Evolutionary conservation across 2,113 vertebrate genomes (phyloP), one percentile per base, ranked within the genome.

Genomic region (Ceratotherium simum): DNA sequence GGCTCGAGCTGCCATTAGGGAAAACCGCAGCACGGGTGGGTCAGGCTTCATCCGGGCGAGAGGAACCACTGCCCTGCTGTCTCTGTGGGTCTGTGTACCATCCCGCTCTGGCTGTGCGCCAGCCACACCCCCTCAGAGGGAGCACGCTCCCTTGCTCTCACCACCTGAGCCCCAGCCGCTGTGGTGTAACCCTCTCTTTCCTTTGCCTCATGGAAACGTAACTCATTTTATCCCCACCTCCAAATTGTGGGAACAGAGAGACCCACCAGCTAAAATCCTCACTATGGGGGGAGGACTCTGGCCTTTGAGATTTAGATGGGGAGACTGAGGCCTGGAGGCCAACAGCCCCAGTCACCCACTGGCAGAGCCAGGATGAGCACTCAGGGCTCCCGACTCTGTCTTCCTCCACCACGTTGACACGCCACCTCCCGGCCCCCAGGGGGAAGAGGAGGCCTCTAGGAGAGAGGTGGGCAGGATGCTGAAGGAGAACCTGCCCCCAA

Each of bases 1-100:
- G 42, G 60, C 51, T 16, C 1, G 0, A 33, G 17, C 17, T 25
- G 75, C n/a, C 0, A 0, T 70, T 5, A 39, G 17, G 2, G 2
- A 14, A 42, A 92, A 31, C 31, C 20, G 20, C 9, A 20, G 39
- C 69, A 33, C 2, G 31, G 13, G 42, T 1, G 23, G 11, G 9
- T 12, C 0, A 23, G n/a, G 48, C 6, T 27, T 31, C 60, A 6
- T 10, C 18, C 1, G n/a, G 3, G 12, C 39, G 36, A 31, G 7
- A 46, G 65, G 42, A 70, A 8, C n/a, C 39, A 5, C 20, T 2
- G 13, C 20, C 67, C 90, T 29, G n/a, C 67, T 25, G 8, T 20
- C 64, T 7, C 12, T 3, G 5, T 0, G 5, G n/a, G 33, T n/a
- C 46, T 39, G 21, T 8, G 9, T 1, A 31, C 29, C 86, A 58